Evolutionary conservation across 2,888 invertebrate species (phyloP).

Genomic region (Calliphora vomitoria): DNA sequence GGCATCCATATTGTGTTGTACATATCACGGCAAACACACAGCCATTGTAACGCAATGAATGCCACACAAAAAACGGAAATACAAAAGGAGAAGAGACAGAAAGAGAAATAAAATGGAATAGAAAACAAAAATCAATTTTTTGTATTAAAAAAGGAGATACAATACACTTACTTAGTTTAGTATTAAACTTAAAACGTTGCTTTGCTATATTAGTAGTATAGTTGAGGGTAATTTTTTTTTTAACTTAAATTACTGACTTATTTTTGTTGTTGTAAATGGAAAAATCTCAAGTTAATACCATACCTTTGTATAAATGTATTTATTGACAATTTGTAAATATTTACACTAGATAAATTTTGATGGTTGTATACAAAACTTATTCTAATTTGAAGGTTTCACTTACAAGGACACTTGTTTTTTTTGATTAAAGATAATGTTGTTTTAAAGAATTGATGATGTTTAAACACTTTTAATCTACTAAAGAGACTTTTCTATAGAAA

Average conservation of each 20-base stretch:
- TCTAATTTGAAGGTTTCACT: not conserved
- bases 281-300: not conserved
- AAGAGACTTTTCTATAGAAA: no score
- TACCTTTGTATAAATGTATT: not conserved
- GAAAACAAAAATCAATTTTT: slow-evolving; percentile 55
- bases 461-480: no score
- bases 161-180: not conserved
- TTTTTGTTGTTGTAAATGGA: slow-evolving; percentile 1
- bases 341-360: slow-evolving; percentile 57
- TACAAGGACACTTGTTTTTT: not conserved
- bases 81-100: not conserved
- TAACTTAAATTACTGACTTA: slow-evolving; percentile 17
- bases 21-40: not conserved
- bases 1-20: slow-evolving; percentile 60
- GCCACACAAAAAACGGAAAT: not conserved
- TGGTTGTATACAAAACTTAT: not conserved
- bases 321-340: slow-evolving; percentile 49
- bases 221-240: slow-evolving; percentile 6
- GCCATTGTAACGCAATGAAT: slow-evolving; percentile 29
- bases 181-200: not conserved
- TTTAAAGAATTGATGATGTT: no score
- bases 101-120: not conserved
- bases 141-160: slow-evolving; percentile 1
- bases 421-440: not conserved
- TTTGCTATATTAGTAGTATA: not conserved